Base-by-base conservation (phyloP, 2,113 vertebrate species). In the Mohoua ochrocephala region DNA sequence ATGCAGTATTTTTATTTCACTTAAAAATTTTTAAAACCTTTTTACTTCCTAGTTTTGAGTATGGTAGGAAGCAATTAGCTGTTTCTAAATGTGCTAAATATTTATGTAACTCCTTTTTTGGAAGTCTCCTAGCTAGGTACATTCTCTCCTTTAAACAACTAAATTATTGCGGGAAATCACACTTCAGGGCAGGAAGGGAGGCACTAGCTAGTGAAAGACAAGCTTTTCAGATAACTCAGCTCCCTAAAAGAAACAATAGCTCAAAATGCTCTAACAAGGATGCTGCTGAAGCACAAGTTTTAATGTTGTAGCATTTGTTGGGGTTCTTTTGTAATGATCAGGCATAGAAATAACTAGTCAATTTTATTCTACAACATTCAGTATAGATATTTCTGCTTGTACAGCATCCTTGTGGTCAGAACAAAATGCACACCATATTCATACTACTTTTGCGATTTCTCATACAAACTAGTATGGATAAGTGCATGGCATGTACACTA, bases 1-100 rank as follows among this genome's bases (percentile, higher is more conserved):
- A 95, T 94, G 88, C 95, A 96, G 96, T 98, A 95, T 98, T 98
- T 98, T 94, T 96, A 73, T 97, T 87, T 96, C 77, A 94, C 88
- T 94, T 61, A 22, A 93, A 95, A 86, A 61, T 7, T 15, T 94
- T 67, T 54, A 75, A 88, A 83, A 80, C 23, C 84, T 44, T 65
- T 71, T 82, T 95, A 76, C 73, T 87, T 96, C 89, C 54, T 91
- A 73, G 78, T 92, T 94, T 94, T 80, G 76, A 78, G 23, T 88
- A 53, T 50, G 68, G 71, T 95, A 60, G 80, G 90, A 95, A 85
- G 67, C 28, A 87, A 63, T 71, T 82, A 87, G 77, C 27, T 91
- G 71, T 67, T 87, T 85, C 75, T 89, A 45, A 93, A 84, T 79
- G 57, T 94, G 86, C 91, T 92, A 91, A 97, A 93, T 97, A 94